phyloP scores from a whole-genome alignment of 2,888 invertebrate species.

The Apotomis betuletana region DNA sequence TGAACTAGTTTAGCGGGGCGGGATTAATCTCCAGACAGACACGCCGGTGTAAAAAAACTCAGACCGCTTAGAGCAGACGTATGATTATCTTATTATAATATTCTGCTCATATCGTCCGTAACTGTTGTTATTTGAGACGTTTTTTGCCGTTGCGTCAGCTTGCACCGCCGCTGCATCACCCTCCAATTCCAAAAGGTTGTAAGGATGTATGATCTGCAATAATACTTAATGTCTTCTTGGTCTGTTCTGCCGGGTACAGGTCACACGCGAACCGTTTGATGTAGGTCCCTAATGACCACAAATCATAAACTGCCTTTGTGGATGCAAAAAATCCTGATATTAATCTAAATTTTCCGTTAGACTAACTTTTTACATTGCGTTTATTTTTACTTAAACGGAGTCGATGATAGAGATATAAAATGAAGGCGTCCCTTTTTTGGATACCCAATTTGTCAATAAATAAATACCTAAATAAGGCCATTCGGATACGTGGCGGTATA shows the following conservation, averaged over 20 bases:
- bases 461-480: conserved; percentile 61
- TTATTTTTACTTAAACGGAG: conserved; percentile 56
- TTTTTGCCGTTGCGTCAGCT: conserved; percentile 45
- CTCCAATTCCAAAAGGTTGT: conserved; percentile 1
- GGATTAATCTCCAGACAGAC: conserved; percentile 69
- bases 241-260: conserved; percentile 51
- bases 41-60: conserved; percentile 73
- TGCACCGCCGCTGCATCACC: conserved; percentile 33
- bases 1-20: conserved; percentile 79
- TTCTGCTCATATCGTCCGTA: conserved; percentile 58
- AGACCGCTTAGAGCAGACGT: conserved; percentile 74
- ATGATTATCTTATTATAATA: conserved; percentile 80
- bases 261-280: conserved; percentile 72
- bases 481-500: conserved; percentile 52
- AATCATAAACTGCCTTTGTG: conserved; percentile 65
- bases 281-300: conserved; percentile 71
- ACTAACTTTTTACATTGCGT: conserved; percentile 59
- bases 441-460: conserved; percentile 66
- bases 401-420: conserved; percentile 63
- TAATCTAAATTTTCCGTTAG: conserved; percentile 74
- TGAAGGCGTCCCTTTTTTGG: conserved; percentile 59
- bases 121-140: conserved; percentile 47
- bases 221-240: conserved; percentile 1
- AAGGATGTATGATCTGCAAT: neutral
- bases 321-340: conserved; percentile 68